phyloP scores from a whole-genome alignment of 2,113 vertebrate species.

The Microtus montanus region DNA sequence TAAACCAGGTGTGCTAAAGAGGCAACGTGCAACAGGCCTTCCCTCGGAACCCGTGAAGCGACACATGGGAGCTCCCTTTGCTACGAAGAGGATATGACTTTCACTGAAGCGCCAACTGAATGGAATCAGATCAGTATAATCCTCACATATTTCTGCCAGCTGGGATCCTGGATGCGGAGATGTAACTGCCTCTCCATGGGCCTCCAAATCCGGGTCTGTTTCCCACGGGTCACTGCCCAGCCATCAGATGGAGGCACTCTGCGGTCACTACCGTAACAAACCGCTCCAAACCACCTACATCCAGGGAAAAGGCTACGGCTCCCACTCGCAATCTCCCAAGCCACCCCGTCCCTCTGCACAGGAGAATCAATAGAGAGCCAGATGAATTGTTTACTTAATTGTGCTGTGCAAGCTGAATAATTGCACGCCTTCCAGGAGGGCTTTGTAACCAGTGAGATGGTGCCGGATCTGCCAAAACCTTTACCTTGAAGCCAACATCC shows the following conservation, averaged over 20 bases:
- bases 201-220: neutral
- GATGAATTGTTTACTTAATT: constrained; percentile 72
- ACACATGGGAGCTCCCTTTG: constrained; percentile 22
- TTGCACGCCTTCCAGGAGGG: constrained; percentile 62
- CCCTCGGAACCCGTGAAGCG: neutral
- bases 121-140: constrained; percentile 63
- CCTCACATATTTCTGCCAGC: constrained; percentile 65
- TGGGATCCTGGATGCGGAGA: constrained; percentile 30
- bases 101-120: constrained; percentile 65
- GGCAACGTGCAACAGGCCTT: neutral
- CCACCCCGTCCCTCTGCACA: constrained; percentile 54
- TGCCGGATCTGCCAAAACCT: constrained; percentile 63
- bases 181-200: constrained; percentile 39
- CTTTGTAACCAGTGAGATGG: constrained; percentile 75
- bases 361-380: constrained; percentile 61
- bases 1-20: neutral
- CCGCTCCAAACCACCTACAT: neutral
- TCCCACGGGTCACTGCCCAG: constrained; percentile 43
- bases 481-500: constrained; percentile 67
- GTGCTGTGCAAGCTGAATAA: constrained; percentile 47
- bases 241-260: neutral
- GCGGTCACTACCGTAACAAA: constrained; percentile 39
- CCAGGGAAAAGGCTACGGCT: constrained; percentile 15
- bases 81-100: constrained; percentile 50
- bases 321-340: constrained; percentile 54